These are phyloP conservation scores for Escarpia spicata DNA, from an alignment of 2,888 invertebrate species.

Conservation along the genomic window DNA sequence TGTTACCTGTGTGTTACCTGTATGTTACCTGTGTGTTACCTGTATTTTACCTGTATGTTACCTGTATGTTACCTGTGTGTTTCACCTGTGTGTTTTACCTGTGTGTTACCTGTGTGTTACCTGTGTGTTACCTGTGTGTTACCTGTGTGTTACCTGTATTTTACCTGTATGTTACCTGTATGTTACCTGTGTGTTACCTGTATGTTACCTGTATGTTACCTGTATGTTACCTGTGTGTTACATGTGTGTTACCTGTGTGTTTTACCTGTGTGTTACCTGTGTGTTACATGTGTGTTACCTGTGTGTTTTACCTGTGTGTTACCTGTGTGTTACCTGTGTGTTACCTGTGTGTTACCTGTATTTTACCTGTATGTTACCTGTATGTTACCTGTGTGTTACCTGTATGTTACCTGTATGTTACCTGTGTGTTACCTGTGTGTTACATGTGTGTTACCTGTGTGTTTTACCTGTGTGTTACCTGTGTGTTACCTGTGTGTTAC, in stretches of 20 bases:
- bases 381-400: no score
- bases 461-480: slow-evolving; percentile 33
- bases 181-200: background rate
- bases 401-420: background rate
- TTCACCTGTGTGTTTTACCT: background rate
- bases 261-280: background rate
- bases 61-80: background rate
- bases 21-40: slow-evolving; percentile 1
- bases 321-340: background rate
- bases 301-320: background rate
- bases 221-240: background rate
- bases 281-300: background rate
- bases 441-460: slow-evolving; percentile 30
- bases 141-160: slow-evolving; percentile 34
- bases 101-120: background rate
- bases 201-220: background rate
- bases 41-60: slow-evolving; percentile 33
- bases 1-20: background rate
- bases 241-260: slow-evolving; percentile 28
- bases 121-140: background rate
- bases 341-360: no score
- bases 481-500: no score
- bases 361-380: no score
- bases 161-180: no score
- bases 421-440: background rate